phyloP scores from a whole-genome alignment of 2,888 invertebrate genomes.

The Polymixis lichenea region DNA sequence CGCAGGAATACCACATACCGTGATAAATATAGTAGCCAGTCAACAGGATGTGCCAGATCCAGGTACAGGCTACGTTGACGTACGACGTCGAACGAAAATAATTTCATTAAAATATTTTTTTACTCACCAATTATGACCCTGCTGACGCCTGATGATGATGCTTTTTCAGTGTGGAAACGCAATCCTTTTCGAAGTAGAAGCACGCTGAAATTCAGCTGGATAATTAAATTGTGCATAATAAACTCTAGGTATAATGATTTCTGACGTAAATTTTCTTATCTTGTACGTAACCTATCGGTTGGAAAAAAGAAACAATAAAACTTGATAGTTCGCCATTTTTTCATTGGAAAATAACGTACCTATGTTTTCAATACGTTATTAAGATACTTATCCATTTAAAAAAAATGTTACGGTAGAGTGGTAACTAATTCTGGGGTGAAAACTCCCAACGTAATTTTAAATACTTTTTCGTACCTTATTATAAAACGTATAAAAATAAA shows the following conservation, averaged over 20 bases:
- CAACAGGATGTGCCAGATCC: not conserved
- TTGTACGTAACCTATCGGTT: not conserved
- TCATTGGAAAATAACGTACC: not conserved
- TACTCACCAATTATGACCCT: not conserved
- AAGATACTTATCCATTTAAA: not conserved
- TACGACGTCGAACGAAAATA: not conserved
- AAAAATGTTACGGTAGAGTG: not conserved
- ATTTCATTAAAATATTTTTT: not conserved
- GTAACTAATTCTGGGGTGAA: too few relatives aligned
- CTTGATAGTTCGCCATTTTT: not conserved
- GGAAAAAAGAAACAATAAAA: not conserved
- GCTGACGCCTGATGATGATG: not conserved
- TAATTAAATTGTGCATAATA: constrained; percentile 14
- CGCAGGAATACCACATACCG: not conserved
- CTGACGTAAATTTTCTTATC: constrained; percentile 4
- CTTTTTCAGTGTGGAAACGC: not conserved
- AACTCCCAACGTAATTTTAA: not conserved
- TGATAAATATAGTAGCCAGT: not conserved
- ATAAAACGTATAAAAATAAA: too few relatives aligned
- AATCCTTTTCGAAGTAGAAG: not conserved
- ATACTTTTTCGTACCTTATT: not conserved
- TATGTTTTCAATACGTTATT: not conserved
- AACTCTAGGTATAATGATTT: not conserved
- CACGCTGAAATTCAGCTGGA: not conserved
- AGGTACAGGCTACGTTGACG: not conserved